A percentile compares a stretch with the other conserved stretches of the same genome.
Conservation (phyloP, 2,113 vertebrate genomes). For the Varanus salvator region DNA sequence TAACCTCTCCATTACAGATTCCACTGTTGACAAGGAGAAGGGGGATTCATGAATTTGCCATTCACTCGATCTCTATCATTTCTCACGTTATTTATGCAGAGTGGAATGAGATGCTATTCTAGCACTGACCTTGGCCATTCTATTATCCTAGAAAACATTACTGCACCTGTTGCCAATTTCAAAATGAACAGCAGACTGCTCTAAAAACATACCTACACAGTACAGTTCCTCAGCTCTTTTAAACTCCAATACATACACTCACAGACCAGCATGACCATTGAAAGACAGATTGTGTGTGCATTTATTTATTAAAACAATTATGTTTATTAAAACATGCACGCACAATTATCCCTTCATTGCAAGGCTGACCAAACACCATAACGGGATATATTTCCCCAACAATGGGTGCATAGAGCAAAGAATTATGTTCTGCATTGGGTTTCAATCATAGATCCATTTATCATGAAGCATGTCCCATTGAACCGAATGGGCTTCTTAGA, state of each 20-base stretch:
- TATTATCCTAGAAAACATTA: conserved; percentile 8
- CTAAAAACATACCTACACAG: neutral
- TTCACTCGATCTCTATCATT: neutral
- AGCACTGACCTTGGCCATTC: neutral
- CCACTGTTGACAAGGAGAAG: neutral
- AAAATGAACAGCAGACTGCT: neutral
- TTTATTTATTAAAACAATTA: no score
- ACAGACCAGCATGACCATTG: neutral
- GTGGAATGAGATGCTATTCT: conserved; percentile 12
- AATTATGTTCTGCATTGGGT: neutral
- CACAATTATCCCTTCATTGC: neutral
- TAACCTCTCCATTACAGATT: conserved; percentile 1
- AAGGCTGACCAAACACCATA: neutral
- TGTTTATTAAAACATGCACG: no score
- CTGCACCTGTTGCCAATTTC: conserved; percentile 15
- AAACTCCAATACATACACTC: neutral
- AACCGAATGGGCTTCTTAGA: neutral
- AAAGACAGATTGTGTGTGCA: neutral
- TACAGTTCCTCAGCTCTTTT: neutral
- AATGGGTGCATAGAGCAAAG: neutral
- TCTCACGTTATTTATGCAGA: neutral
- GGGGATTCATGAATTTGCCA: neutral
- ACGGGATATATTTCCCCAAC: neutral
- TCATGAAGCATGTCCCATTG: neutral
- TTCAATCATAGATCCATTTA: neutral